Conservation (phyloP, 2,797 vertebrate genomes). For the Gastrophryne carolinensis region DNA sequence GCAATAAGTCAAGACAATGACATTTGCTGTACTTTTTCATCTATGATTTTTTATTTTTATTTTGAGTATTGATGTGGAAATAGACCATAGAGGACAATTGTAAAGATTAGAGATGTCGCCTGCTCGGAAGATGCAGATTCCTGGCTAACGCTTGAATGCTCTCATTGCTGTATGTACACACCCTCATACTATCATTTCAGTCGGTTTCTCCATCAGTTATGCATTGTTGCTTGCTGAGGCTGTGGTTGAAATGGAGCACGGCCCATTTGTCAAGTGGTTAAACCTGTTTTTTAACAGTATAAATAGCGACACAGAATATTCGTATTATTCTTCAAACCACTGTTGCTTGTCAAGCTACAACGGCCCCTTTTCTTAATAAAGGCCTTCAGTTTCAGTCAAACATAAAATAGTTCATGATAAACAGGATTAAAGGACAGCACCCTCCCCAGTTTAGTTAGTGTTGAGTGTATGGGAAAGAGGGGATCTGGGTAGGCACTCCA, state of each 20-base stretch:
- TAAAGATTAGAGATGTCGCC: too few species aligned
- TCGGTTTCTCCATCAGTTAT: background rate
- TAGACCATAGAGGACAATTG: too few species aligned
- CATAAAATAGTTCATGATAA: background rate
- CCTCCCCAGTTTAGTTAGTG: background rate
- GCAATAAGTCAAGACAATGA: too few species aligned
- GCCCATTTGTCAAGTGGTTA: conserved; percentile 7
- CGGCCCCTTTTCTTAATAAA: background rate
- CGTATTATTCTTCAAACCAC: background rate
- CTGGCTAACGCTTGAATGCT: background rate
- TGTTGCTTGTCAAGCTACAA: background rate
- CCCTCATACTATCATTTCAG: background rate
- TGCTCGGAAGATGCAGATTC: too few species aligned
- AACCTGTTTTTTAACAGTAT: conserved; percentile 22
- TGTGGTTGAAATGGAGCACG: background rate
- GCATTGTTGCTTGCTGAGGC: background rate
- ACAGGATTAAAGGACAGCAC: background rate
- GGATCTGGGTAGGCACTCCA: too few species aligned
- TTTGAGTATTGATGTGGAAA: too few species aligned
- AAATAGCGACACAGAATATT: background rate
- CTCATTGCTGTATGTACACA: background rate
- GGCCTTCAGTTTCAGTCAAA: background rate
- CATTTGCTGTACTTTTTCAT: too few species aligned
- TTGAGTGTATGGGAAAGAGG: too few species aligned
- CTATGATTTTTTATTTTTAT: too few species aligned